Conservation (phyloP, 2,797 vertebrate genomes). For the Leptatherina wallacei region DNA sequence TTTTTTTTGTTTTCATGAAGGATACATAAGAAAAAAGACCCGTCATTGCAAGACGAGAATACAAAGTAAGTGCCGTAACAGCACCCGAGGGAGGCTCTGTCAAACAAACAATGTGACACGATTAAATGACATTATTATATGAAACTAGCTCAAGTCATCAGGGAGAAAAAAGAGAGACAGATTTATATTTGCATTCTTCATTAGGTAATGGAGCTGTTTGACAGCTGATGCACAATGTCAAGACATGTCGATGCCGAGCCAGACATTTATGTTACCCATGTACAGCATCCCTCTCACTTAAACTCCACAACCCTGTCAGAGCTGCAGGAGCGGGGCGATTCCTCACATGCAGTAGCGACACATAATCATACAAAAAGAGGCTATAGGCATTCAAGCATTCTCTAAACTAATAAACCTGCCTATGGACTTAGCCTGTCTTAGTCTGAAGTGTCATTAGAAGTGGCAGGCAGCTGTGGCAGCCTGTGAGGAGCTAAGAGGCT, state of each 20-base stretch:
- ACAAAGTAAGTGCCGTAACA: conserved; percentile 51
- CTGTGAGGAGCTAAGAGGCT: conserved; percentile 71
- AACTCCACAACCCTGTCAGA: conserved; percentile 64
- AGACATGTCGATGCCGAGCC: conserved; percentile 41
- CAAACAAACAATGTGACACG: conserved; percentile 73
- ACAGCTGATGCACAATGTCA: conserved; percentile 46
- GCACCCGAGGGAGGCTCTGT: conserved; percentile 68
- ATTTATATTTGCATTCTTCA: conserved; percentile 70
- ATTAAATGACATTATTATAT: conserved; percentile 79
- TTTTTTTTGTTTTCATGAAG: conserved; percentile 10
- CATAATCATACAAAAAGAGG: conserved; percentile 33
- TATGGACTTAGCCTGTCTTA: conserved; percentile 74
- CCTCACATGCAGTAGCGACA: conserved; percentile 30
- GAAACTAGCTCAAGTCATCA: conserved; percentile 68
- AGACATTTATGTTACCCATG: conserved; percentile 55
- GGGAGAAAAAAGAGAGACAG: conserved; percentile 43
- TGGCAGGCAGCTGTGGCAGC: conserved; percentile 76
- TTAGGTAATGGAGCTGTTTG: conserved; percentile 61
- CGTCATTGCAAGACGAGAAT: conserved; percentile 20
- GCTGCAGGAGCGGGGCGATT: conserved; percentile 42
- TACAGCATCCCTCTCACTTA: conserved; percentile 62
- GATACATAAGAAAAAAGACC: conserved; percentile 15
- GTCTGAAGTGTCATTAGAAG: conserved; percentile 79
- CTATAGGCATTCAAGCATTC: conserved; percentile 67
- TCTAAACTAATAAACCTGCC: conserved; percentile 78